Conservation (phyloP, 2,113 vertebrate genomes). For the Astur gentilis region DNA sequence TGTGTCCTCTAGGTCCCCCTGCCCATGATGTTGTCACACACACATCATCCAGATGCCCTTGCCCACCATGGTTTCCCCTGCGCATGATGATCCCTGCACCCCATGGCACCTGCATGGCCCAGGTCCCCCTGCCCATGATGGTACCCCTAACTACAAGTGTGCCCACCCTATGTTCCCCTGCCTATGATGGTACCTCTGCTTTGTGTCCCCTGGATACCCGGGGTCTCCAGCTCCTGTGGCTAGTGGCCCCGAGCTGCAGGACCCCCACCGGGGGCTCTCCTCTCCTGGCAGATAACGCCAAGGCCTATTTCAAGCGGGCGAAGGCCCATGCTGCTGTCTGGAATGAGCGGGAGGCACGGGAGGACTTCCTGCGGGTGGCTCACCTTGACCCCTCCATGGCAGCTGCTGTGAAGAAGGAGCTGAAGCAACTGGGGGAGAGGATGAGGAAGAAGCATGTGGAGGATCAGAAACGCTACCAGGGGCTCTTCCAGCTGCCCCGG, state of each 20-base stretch:
- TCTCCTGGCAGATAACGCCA: slow-evolving; percentile 75
- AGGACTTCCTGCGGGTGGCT: slow-evolving; percentile 76
- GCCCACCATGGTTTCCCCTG: neutral
- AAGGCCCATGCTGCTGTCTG: slow-evolving; percentile 83
- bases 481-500: slow-evolving; percentile 58
- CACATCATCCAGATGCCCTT: neutral
- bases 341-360: slow-evolving; percentile 78
- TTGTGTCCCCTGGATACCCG: neutral
- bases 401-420: slow-evolving; percentile 68
- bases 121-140: neutral
- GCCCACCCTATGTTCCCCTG: neutral
- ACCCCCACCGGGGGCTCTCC: fast-evolving
- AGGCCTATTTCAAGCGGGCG: slow-evolving; percentile 85
- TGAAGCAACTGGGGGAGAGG: slow-evolving; percentile 75
- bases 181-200: too few species aligned
- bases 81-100: too few species aligned
- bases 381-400: slow-evolving; percentile 75
- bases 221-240: neutral
- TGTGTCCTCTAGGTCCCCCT: too few species aligned
- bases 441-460: slow-evolving; percentile 85
- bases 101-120: neutral
- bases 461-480: slow-evolving; percentile 81
- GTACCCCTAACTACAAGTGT: neutral
- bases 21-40: neutral
- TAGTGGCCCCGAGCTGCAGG: neutral